A percentile compares a stretch with the other conserved stretches of the same genome.
Conservation (phyloP, 2,888 invertebrate genomes). For the Philereme transversata region DNA sequence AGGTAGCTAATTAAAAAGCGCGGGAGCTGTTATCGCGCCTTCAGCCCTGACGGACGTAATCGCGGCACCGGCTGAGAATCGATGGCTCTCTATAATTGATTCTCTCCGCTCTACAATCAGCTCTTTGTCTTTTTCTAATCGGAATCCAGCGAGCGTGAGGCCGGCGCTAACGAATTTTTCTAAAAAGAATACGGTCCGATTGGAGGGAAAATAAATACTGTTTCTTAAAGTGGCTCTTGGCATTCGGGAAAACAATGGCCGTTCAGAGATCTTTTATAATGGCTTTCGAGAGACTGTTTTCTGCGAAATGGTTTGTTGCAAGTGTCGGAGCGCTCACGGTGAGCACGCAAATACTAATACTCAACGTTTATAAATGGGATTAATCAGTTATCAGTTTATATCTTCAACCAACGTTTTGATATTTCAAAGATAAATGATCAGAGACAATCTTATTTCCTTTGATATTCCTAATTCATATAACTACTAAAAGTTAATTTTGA, state of each 20-base stretch:
- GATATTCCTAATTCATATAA: no score
- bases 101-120: conserved; percentile 67
- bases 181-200: conserved; percentile 57
- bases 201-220: conserved; percentile 62
- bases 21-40: conserved; percentile 60
- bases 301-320: conserved; percentile 20
- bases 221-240: conserved; percentile 56
- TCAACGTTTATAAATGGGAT: no score
- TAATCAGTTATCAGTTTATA: no score
- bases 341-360: neutral
- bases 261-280: conserved; percentile 48
- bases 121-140: conserved; percentile 78
- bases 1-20: conserved; percentile 55
- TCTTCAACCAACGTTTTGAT: no score
- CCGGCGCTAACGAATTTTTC: conserved; percentile 65
- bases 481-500: no score
- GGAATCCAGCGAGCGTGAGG: conserved; percentile 64
- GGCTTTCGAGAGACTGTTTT: conserved; percentile 34
- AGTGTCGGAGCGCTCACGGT: neutral
- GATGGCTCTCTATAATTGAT: conserved; percentile 81
- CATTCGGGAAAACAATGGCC: conserved; percentile 51
- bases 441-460: no score
- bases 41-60: conserved; percentile 68
- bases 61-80: conserved; percentile 58
- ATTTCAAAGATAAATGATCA: no score